phyloP scores from a whole-genome alignment of 2,113 vertebrate species.

The Mus pahari region DNA sequence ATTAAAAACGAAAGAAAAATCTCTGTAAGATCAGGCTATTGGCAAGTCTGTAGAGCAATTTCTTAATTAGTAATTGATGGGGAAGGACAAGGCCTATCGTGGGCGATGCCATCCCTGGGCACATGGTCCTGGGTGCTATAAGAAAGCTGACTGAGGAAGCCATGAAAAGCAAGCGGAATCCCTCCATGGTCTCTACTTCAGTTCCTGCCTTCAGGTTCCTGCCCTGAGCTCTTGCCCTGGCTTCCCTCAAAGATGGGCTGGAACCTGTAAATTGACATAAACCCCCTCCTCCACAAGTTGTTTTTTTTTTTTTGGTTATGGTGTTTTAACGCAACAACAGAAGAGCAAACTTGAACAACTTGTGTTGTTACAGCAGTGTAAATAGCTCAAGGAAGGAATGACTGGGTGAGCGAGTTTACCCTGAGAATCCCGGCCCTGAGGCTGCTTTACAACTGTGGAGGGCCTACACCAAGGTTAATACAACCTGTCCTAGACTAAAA shows the following conservation, averaged over 20 bases:
- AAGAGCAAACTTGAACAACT: not conserved
- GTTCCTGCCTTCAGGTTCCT: not conserved
- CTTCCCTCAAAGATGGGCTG: not conserved
- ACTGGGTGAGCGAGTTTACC: not conserved
- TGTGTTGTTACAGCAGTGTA: not conserved
- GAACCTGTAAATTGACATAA: not conserved
- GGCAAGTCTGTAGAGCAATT: not conserved
- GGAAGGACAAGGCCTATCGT: not conserved
- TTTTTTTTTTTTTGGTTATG: not conserved
- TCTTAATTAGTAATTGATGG: not conserved
- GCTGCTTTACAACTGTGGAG: not conserved
- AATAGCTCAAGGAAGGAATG: not conserved
- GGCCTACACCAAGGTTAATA: not conserved
- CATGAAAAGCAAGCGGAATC: not conserved
- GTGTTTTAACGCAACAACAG: not conserved
- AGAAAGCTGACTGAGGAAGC: not conserved
- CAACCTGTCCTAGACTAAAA: not conserved
- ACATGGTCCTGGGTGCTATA: not conserved
- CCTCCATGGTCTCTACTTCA: not conserved
- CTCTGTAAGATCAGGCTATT: not conserved
- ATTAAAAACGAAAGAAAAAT: not conserved
- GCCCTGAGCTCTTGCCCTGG: not conserved
- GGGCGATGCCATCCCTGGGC: not conserved
- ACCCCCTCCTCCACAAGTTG: not conserved
- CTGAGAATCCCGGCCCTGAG: not conserved